A percentile compares a stretch with the other conserved stretches of the same genome.
These are phyloP conservation scores for Chrysaora quinquecirrha DNA, from an alignment of 30 jellyfish, hydroid and myxozoan genomes.

Conservation along the genomic window DNA sequence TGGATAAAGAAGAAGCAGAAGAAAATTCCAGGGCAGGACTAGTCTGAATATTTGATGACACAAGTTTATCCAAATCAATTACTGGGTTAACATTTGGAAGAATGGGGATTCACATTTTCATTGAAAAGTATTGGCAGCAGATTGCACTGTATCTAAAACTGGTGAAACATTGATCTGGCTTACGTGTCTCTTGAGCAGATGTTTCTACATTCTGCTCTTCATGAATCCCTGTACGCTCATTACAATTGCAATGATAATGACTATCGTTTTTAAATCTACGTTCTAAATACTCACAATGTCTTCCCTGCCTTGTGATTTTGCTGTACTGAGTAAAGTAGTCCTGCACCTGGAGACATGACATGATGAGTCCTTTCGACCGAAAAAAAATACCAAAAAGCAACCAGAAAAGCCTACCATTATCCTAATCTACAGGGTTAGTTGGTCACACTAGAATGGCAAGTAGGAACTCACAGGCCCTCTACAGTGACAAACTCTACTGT, in stretches of 20 bases:
- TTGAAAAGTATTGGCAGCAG: not conserved
- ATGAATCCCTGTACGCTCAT: constrained; percentile 37
- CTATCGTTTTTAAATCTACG: no score
- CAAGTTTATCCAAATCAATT: no score
- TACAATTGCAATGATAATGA: constrained; percentile 55
- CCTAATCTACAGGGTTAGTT: no score
- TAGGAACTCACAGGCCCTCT: no score
- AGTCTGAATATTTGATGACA: no score
- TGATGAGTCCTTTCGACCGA: no score
- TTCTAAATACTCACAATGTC: constrained; percentile 32
- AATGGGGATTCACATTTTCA: not conserved
- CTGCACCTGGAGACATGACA: constrained; percentile 66
- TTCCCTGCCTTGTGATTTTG: constrained; percentile 58
- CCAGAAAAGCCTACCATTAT: no score
- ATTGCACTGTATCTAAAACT: not conserved
- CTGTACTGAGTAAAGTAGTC: constrained; percentile 37
- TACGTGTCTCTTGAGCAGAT: not conserved
- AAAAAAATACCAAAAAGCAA: no score
- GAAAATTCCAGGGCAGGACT: constrained; percentile 22
- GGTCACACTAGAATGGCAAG: no score
- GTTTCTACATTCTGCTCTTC: not conserved
- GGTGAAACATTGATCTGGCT: not conserved
- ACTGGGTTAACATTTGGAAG: constrained; percentile 18
- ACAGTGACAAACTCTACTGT: no score
- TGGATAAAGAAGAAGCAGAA: constrained; percentile 1